Evolutionary conservation across 2,113 vertebrate species (phyloP), one percentile per base, ranked within the genome.

Genomic region (Paracanthobrama guichenoti): DNA sequence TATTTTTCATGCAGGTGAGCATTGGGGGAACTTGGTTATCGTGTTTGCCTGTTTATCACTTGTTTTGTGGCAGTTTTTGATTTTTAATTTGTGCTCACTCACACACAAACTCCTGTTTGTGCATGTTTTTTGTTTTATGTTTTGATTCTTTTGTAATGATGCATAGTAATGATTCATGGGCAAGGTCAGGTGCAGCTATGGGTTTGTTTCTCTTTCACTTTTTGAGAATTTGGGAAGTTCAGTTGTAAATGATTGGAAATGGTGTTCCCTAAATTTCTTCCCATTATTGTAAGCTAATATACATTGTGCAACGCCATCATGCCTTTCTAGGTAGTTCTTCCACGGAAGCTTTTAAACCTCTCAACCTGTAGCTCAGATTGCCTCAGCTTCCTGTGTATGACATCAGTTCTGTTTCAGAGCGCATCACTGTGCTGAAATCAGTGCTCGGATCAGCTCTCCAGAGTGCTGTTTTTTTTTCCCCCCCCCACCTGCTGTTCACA

Each of bases 401-500:
- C 57, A 39, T 77, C 50, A 59, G 74, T 57, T 53, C 24, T 10
- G 6, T 35, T 83, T 11, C n/a, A 3, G 26, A 55, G 66, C 20
- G 18, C 11, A 12, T 13, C 71, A 6, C 50, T 55, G 79, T n/a
- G 42, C 73, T 74, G 62, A 20, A 10, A 42, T 69, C 66, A 22
- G 31, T 11, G 66, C 66, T 72, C 46, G 67, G 83, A 85, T 85
- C 78, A 85, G 69, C n/a, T 6, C 62, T 62, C 72, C 22, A 48
- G 18, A 42, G 66, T 7, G 31, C 16, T 1, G 0, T 9, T 20
- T 35, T 67, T 13, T 67, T 50, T 3, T 3, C 31, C 31, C 2
- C 2, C 2, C 2, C 28, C 44, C 83, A 85, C 81, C 81, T 86
- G 69, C 76, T 46, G 42, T 83, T 88, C 81, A 31, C 87, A 80